Evolutionary conservation across 2,888 invertebrate genomes (phyloP).

Genomic region (Acanthosepion lycidas): DNA sequence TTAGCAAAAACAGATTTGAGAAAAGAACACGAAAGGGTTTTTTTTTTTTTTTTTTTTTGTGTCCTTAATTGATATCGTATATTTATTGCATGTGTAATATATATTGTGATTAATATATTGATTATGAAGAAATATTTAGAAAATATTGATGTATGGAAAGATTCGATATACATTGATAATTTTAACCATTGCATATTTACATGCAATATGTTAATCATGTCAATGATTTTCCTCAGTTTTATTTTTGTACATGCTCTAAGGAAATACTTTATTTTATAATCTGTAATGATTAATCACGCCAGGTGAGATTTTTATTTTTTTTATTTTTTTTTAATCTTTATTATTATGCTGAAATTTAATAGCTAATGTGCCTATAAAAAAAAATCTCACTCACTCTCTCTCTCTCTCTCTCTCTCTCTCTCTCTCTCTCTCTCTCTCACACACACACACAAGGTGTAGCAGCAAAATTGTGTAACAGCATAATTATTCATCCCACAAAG

Average conservation of each 20-base stretch:
- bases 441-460: too few relatives aligned
- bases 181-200: background rate
- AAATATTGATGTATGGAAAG: background rate
- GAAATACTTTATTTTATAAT: too few relatives aligned
- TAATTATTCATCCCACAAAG: too few relatives aligned
- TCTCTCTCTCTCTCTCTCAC: too few relatives aligned
- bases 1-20: background rate
- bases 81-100: constrained; percentile 2
- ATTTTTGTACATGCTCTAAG: background rate
- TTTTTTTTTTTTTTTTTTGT: background rate
- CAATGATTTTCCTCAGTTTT: background rate
- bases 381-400: background rate
- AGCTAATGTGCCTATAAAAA: background rate
- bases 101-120: too few relatives aligned
- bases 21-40: background rate
- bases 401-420: too few relatives aligned
- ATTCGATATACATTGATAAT: background rate
- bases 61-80: background rate
- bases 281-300: background rate
- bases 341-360: background rate
- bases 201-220: background rate
- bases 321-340: too few relatives aligned
- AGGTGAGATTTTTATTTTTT: background rate
- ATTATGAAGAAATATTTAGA: background rate
- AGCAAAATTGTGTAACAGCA: too few relatives aligned